Percentiles rank a stretch among this genome's conserved stretches.
phyloP scores from a whole-genome alignment of 2,797 vertebrate species.

The Platyrinchus mystaceus region DNA sequence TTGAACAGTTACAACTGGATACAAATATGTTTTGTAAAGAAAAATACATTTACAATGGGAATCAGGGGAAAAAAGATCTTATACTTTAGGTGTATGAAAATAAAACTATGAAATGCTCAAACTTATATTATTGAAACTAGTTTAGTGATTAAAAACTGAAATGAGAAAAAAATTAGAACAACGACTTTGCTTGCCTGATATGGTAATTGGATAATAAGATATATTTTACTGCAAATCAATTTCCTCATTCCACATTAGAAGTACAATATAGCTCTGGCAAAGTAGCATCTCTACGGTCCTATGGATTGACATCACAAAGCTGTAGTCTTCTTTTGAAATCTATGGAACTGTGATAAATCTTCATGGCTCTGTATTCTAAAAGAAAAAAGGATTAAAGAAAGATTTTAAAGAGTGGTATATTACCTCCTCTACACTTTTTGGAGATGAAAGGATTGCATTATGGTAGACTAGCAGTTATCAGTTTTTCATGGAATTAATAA shows the following conservation, averaged over 20 bases:
- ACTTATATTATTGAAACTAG: not conserved
- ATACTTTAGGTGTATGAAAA: not conserved
- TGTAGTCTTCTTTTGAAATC: constrained; percentile 50
- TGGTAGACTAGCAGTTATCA: not conserved
- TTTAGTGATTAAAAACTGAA: not conserved
- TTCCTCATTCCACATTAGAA: constrained; percentile 22
- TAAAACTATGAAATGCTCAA: not conserved
- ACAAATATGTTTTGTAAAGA: not conserved
- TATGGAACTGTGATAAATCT: constrained; percentile 61
- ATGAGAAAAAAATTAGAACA: not conserved
- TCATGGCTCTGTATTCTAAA: constrained; percentile 47
- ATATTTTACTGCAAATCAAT: constrained; percentile 36
- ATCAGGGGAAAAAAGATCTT: not conserved
- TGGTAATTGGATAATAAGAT: constrained; percentile 31
- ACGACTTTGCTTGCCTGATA: not conserved
- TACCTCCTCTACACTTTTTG: constrained; percentile 9
- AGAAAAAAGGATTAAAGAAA: constrained; percentile 60
- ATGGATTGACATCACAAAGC: constrained; percentile 51
- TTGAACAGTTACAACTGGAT: not conserved
- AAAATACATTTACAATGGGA: not conserved
- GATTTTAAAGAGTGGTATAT: constrained; percentile 31
- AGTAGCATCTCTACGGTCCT: constrained; percentile 34
- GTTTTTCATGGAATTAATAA: constrained; percentile 7
- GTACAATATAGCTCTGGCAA: constrained; percentile 35
- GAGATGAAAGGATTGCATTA: constrained; percentile 43